Base-by-base conservation (phyloP, 2,113 vertebrate species). In the Anhinga rufa region DNA sequence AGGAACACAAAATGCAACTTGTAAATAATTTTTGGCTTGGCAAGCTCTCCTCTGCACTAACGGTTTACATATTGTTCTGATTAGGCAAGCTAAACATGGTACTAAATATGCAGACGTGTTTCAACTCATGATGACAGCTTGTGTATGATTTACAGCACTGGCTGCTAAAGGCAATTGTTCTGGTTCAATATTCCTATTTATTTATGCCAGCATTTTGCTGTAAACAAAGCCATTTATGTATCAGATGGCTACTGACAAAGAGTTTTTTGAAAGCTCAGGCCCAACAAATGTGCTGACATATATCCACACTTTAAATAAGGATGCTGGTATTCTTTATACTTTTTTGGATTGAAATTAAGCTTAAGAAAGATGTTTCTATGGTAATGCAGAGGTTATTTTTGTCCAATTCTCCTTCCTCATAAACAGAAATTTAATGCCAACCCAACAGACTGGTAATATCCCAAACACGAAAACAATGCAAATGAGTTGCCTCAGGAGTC, bases 1-100 rank as follows among this genome's bases (percentile, higher is more conserved):
- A 97, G 91, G 90, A 94, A 95, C 49, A 78, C 62, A 94, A 93
- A 97, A 97, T 96, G 90, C 95, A 97, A 98, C 97, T 98, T 98
- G 97, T 98, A 98, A 98, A 98, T 98, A 98, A 97, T 97, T 97
- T 97, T 93, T 91, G 79, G 82, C 66, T 97, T 97, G 97, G 97
- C 93, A 96, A 91, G 87, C 31, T 94, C 79, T 95, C 62, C 25
- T 86, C 69, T 90, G 46, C 70, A 78, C 96, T 97, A 98, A 98
- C 78, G 42, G 96, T 96, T 98, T 98, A 96, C 97, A 98, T 97
- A 97, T 96, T 98, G 96, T 95, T 95, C 88, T 80, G 96, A 98
- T 97, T 98, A 98, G 88, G 92, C 97, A 97, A 97, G 97, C 97
- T 97, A 97, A 98, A 96, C 86, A 93, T 92, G 81, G 95, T 97